Conservation (phyloP, 2,113 vertebrate species). For the Corythaeola cristata region DNA sequence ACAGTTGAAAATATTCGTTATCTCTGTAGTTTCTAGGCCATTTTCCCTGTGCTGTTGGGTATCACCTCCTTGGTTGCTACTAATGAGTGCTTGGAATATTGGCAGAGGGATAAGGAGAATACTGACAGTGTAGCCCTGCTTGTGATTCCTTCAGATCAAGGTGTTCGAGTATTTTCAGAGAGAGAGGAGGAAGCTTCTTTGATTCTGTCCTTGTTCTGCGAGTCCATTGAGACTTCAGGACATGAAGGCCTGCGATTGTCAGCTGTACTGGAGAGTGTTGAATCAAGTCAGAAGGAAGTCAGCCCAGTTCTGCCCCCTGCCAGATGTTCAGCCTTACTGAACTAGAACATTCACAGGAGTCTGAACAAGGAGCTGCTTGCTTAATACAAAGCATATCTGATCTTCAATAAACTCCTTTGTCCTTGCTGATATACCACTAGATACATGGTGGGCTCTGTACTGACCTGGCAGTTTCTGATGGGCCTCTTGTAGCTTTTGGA, state of each 20-base stretch:
- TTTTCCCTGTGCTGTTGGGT: background rate
- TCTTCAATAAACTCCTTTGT: background rate
- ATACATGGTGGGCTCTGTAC: background rate
- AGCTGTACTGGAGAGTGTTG: background rate
- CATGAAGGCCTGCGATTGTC: fast-evolving
- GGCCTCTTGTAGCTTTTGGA: background rate
- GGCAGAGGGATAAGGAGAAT: background rate
- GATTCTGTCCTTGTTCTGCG: background rate
- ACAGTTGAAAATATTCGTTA: background rate
- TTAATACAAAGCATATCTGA: background rate
- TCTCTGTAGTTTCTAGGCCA: background rate
- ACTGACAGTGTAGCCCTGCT: background rate
- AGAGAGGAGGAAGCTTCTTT: background rate
- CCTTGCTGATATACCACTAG: background rate
- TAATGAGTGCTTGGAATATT: background rate
- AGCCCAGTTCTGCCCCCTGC: background rate
- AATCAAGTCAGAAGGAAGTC: background rate
- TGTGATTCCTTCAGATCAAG: background rate
- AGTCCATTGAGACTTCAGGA: background rate
- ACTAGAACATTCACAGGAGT: background rate
- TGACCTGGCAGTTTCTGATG: background rate
- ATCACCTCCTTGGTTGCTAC: background rate
- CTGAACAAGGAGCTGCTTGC: background rate
- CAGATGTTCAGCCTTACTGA: background rate
- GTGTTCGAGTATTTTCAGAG: background rate